Base-by-base conservation (phyloP, 2,888 invertebrate species). In the Caenorhabditis sinica region DNA sequence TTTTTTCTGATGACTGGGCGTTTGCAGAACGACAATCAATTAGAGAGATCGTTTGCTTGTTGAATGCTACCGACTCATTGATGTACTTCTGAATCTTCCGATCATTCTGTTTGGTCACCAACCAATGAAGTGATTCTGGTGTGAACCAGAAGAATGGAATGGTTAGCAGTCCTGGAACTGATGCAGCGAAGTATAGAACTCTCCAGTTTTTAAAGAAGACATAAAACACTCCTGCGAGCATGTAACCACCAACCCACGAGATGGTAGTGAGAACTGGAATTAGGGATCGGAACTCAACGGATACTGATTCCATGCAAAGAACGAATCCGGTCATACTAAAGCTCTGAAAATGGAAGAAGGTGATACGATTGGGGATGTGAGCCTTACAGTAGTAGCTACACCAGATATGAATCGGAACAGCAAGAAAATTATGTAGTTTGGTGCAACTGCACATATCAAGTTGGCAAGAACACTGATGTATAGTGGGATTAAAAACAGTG, bases 41-140 rank as follows among this genome's bases (percentile, higher is more conserved):
- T 1, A 88, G 71, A 13, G 68, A 74, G 25, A 87, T 83, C 1
- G 87, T 82, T 30, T 71, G 73, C 15, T 83, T 85, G 74, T 92
- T 92, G 71, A 89, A 83, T 8, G 86, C 75, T 0, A 84, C 77
- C 0, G 90, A 86, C 0, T 65, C 53, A 15, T 82, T 81, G 20
- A 92, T 89, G 76, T 90, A 88, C 87, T 85, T 87, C 58, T 77
- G 43, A 51, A 91, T 89, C 49, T 77, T 79, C 25, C 85, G 82
- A 2, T 86, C 81, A 58, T 89, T 86, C n/a, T 86, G 85, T 45
- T 89, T 89, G 0, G 90, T 89, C 23, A 92, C 76, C 79, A 91
- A 28, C 91, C 91, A 92, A 76, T 92, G 92, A 4, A 92, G 23
- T 23, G 89, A 90, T 53, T 92, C 92, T 8, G 90, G 90, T 45